A percentile compares a stretch with the other conserved stretches of the same genome.
Conservation (phyloP, 2,797 vertebrate species). For the Oreochromis grahami region DNA sequence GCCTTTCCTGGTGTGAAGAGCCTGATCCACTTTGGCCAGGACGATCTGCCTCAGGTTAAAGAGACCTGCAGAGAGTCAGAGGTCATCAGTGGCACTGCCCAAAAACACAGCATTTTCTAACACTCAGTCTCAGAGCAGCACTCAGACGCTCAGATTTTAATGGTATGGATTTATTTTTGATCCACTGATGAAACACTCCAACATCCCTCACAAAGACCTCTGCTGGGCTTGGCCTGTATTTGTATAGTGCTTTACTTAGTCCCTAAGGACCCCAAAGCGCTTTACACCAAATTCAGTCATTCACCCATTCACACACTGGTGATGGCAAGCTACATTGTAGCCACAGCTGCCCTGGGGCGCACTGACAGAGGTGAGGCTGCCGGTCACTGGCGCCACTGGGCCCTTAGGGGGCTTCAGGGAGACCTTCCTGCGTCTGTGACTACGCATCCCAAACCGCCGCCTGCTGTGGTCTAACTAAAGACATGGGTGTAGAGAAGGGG, state of each 20-base stretch:
- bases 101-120: not conserved
- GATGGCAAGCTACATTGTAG: no score
- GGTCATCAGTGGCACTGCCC: not conserved
- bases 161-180: not conserved
- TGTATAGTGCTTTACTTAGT: no score
- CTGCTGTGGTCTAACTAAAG: not conserved
- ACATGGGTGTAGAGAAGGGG: no score
- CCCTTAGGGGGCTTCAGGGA: no score
- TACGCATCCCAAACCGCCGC: no score
- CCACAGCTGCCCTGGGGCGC: no score
- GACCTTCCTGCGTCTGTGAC: not conserved
- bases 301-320: no score
- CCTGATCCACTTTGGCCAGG: conserved; percentile 93
- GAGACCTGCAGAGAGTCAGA: conserved; percentile 76
- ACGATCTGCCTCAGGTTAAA: conserved; percentile 96
- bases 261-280: no score
- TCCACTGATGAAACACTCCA: not conserved
- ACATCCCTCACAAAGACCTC: not conserved
- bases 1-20: conserved; percentile 83
- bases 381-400: no score
- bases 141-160: not conserved
- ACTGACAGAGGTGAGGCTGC: no score
- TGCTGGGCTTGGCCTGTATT: not conserved
- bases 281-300: no score
- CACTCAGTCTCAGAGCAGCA: not conserved